phyloP scores from a whole-genome alignment of 2,888 invertebrate species.

The Zeuzera pyrina region DNA sequence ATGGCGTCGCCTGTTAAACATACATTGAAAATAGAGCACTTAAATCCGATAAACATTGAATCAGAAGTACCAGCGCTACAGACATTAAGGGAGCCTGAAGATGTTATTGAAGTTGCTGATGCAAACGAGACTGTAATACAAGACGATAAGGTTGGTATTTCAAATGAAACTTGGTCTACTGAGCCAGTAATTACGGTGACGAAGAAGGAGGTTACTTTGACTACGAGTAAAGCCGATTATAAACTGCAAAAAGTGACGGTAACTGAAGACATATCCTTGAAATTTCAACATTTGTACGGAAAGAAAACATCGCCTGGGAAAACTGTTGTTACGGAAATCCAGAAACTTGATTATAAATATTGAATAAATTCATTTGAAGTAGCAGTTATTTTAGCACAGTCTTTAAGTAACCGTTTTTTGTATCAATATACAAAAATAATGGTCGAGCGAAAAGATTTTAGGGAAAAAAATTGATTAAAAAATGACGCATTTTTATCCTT shows the following conservation, averaged over 20 bases:
- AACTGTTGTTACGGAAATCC: slow-evolving; percentile 41
- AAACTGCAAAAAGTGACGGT: slow-evolving; percentile 50
- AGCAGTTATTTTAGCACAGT: too few relatives aligned
- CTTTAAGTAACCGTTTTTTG: too few relatives aligned
- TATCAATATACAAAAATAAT: too few relatives aligned
- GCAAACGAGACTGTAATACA: background rate
- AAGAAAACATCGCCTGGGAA: slow-evolving; percentile 41
- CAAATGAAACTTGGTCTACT: slow-evolving; percentile 13
- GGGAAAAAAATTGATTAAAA: too few relatives aligned
- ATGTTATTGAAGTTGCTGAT: slow-evolving; percentile 9
- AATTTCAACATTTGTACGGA: slow-evolving; percentile 51
- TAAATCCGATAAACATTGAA: slow-evolving; percentile 30
- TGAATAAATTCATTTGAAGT: too few relatives aligned
- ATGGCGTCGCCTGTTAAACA: slow-evolving; percentile 32
- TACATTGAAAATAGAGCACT: slow-evolving; percentile 26
- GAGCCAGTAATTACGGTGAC: slow-evolving; percentile 47
- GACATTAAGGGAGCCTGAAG: slow-evolving; percentile 27
- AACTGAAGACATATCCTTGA: slow-evolving; percentile 49
- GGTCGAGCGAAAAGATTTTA: too few relatives aligned
- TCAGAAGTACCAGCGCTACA: slow-evolving; percentile 45
- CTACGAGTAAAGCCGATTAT: slow-evolving; percentile 41
- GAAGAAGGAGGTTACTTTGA: slow-evolving; percentile 38
- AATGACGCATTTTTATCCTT: too few relatives aligned
- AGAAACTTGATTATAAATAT: slow-evolving; percentile 49
- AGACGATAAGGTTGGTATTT: background rate